Conservation (phyloP, 2,888 invertebrate genomes). For the Trachelus troglodyta region DNA sequence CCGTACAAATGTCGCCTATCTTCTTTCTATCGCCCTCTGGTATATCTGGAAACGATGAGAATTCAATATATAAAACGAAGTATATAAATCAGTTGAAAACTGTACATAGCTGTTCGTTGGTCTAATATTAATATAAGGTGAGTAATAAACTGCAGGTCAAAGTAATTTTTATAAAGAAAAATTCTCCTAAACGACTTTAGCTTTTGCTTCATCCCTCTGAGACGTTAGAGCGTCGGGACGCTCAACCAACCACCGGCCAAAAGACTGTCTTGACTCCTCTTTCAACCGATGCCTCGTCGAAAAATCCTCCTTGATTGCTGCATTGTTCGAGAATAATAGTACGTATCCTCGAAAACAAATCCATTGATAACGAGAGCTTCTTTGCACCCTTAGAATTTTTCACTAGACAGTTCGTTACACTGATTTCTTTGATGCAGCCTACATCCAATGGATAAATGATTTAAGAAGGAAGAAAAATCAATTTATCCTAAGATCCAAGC, state of each 20-base stretch:
- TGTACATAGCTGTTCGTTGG: not conserved
- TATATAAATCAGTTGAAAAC: not conserved
- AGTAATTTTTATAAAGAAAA: not conserved
- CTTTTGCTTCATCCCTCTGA: not conserved
- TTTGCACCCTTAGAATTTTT: not conserved
- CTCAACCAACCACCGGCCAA: not conserved
- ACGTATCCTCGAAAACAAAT: not conserved
- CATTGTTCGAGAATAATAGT: slow-evolving; percentile 35
- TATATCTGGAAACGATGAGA: slow-evolving; percentile 65
- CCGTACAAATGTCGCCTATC: slow-evolving; percentile 81
- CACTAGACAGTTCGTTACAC: not conserved
- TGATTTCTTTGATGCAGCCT: not conserved
- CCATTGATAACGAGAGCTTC: not conserved
- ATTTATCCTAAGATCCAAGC: not conserved
- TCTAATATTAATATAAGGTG: not conserved
- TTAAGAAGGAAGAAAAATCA: not conserved
- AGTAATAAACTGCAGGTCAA: not conserved
- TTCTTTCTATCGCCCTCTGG: slow-evolving; percentile 73
- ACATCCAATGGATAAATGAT: not conserved
- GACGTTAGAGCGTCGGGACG: not conserved
- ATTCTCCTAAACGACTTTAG: not conserved
- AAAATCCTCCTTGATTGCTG: slow-evolving; percentile 35
- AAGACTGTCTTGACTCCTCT: slow-evolving; percentile 4
- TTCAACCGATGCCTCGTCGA: slow-evolving; percentile 20
- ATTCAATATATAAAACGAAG: not conserved